phyloP scores from a whole-genome alignment of 2,888 invertebrate species.

The Caenorhabditis doughertyi region DNA sequence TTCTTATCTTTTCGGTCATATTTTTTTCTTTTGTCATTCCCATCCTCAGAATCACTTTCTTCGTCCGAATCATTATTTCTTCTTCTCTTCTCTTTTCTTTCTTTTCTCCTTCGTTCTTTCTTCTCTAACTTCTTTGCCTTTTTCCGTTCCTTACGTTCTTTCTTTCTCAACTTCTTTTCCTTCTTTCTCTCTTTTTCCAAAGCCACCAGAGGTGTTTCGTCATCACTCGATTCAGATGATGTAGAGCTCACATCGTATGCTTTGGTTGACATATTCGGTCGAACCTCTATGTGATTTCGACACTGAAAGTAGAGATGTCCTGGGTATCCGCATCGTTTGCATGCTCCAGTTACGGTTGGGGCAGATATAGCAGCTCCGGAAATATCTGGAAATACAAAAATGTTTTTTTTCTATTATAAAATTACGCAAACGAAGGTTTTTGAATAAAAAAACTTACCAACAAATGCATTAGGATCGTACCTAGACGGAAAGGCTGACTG shows the following conservation, averaged over 20 bases:
- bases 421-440: too few relatives aligned
- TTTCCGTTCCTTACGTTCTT: slow-evolving; percentile 54
- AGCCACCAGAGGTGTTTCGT: slow-evolving; percentile 73
- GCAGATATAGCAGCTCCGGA: slow-evolving; percentile 69
- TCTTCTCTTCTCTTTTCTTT: slow-evolving; percentile 31
- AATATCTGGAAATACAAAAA: slow-evolving; percentile 60
- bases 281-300: slow-evolving; percentile 84
- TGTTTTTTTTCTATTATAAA: neutral
- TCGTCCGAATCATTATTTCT: slow-evolving; percentile 5
- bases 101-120: slow-evolving; percentile 36
- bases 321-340: slow-evolving; percentile 82
- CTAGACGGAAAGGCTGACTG: slow-evolving; percentile 49
- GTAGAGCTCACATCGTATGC: slow-evolving; percentile 84
- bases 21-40: slow-evolving; percentile 15
- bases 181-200: slow-evolving; percentile 56
- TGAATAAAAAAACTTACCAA: slow-evolving; percentile 53
- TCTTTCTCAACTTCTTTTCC: slow-evolving; percentile 58
- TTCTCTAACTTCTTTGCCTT: slow-evolving; percentile 59
- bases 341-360: slow-evolving; percentile 77
- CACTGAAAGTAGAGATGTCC: slow-evolving; percentile 84
- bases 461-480: slow-evolving; percentile 59
- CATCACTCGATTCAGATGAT: slow-evolving; percentile 84
- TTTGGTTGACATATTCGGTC: slow-evolving; percentile 82
- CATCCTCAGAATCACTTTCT: slow-evolving; percentile 18
- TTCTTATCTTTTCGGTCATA: neutral